A percentile compares a stretch with the other conserved stretches of the same genome.
phyloP scores from a whole-genome alignment of 2,113 vertebrate genomes.

The Arizona elegans region DNA sequence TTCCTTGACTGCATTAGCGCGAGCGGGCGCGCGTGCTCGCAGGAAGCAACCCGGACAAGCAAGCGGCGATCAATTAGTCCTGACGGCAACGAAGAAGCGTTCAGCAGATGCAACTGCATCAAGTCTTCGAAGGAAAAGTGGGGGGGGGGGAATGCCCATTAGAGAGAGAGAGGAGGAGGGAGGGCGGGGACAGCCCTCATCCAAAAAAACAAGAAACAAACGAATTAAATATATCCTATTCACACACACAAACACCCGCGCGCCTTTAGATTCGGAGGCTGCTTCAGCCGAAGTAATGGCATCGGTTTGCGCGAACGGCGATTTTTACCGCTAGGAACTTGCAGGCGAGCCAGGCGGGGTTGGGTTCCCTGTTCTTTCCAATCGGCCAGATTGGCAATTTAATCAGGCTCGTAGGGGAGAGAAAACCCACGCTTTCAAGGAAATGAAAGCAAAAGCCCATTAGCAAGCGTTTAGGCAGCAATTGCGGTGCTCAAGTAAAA shows the following conservation, averaged over 20 bases:
- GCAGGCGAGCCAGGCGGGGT: not conserved
- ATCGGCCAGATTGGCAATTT: slow-evolving; percentile 10
- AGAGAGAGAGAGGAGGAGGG: not conserved
- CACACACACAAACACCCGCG: not conserved
- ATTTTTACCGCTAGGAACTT: not conserved
- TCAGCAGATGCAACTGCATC: slow-evolving; percentile 37
- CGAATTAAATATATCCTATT: not conserved
- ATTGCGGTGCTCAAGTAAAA: slow-evolving; percentile 20
- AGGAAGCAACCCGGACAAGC: not conserved
- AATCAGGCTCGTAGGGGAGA: slow-evolving; percentile 23
- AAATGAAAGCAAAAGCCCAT: slow-evolving; percentile 29
- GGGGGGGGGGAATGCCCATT: slow-evolving; percentile 38
- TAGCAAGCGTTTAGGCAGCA: slow-evolving; percentile 26
- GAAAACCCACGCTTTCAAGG: slow-evolving; percentile 33
- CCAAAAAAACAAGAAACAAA: not conserved
- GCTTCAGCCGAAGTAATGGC: not conserved
- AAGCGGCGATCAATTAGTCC: slow-evolving; percentile 50
- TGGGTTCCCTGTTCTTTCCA: slow-evolving; percentile 10
- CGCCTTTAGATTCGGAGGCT: not conserved
- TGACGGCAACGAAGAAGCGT: slow-evolving; percentile 60
- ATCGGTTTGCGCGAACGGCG: slow-evolving; percentile 10
- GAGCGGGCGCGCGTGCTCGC: not conserved
- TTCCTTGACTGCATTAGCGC: slow-evolving; percentile 51
- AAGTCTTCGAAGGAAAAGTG: slow-evolving; percentile 28
- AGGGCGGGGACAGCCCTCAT: slow-evolving; percentile 7